Evolutionary conservation across 2,797 vertebrate species (phyloP), one percentile per base, ranked within the genome.

Genomic region (Cephalopachus bancanus): DNA sequence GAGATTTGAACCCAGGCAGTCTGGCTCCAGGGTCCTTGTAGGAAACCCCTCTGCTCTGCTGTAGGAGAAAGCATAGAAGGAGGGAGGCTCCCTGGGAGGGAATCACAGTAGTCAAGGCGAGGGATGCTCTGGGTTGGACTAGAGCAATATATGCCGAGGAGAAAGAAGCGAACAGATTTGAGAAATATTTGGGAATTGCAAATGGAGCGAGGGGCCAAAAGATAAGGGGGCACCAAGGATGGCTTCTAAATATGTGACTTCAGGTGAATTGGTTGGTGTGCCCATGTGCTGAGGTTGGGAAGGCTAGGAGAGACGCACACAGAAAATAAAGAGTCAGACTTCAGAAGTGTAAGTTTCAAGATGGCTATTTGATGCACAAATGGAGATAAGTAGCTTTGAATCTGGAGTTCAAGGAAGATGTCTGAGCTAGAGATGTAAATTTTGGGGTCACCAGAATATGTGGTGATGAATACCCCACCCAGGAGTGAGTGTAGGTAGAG

Each of bases 1-100:
- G 60, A 59, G 71, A 89, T 33, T 69, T 84, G 83, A 94, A 94
- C 62, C 16, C 62, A 90, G 33, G 53, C 3, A 15, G 9, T 79
- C 76, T 85, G 59, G 19, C 30, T 92, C 30, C 9, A 79, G 37
- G 62, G 71, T 44, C 60, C 28, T 65, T 30, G 28, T 4, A 78
- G 65, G 51, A 8, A 72, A 24, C 10, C 8, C 37, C 22, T 86
- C 9, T 55, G 6, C 24, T 76, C 20, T 49, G 15, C 49, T 12
- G 1, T 2, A 26, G 15, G 44, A 26, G 17, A 30, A 60, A 80
- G 30, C 1, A 12, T 3, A 26, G 20, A 78, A 10, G 12, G 12
- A 11, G 22, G 7, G 24, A 51, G 24, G 14, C 33, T 49, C 83
- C 14, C 7, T 49, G 30, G 37, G 20, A 67, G 24, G 24, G 30